phyloP scores from a whole-genome alignment of 2,113 vertebrate species.

The Herpetotheres cachinnans region DNA sequence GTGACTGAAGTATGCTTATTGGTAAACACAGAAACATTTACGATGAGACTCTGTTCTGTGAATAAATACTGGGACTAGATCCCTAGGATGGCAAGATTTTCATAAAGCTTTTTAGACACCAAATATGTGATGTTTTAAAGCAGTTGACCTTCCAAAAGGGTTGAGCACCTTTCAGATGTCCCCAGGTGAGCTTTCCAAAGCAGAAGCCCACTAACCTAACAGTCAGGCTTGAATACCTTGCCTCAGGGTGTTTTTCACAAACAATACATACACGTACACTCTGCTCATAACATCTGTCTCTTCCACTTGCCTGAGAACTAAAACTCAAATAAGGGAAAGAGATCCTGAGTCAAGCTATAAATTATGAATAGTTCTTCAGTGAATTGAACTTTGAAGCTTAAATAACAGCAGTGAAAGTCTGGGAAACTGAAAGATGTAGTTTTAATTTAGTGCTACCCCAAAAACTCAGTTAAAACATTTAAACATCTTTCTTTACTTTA shows the following conservation, averaged over 20 bases:
- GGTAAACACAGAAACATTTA: not conserved
- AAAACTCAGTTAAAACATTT: constrained; percentile 36
- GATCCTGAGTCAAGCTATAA: not conserved
- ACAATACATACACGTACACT: not conserved
- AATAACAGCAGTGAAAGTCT: constrained; percentile 16
- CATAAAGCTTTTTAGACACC: not conserved
- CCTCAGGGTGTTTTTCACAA: not conserved
- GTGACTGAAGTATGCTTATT: not conserved
- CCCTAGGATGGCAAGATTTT: not conserved
- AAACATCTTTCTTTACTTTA: constrained; percentile 36
- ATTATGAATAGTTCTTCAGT: constrained; percentile 29
- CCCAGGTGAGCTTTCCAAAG: not conserved
- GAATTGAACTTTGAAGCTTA: constrained; percentile 30
- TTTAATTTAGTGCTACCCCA: constrained; percentile 5
- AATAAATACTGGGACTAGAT: not conserved
- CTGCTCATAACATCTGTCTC: not conserved
- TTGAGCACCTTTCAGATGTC: not conserved
- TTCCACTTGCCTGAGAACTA: not conserved
- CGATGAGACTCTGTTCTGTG: not conserved
- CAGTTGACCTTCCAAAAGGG: not conserved
- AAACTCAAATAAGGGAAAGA: constrained; percentile 2
- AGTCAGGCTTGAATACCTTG: not conserved
- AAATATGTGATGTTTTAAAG: not conserved
- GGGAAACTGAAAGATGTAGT: constrained; percentile 11
- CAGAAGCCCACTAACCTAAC: not conserved